Base-by-base conservation (phyloP, 2,113 vertebrate species). In the Cnemophilus loriae region DNA sequence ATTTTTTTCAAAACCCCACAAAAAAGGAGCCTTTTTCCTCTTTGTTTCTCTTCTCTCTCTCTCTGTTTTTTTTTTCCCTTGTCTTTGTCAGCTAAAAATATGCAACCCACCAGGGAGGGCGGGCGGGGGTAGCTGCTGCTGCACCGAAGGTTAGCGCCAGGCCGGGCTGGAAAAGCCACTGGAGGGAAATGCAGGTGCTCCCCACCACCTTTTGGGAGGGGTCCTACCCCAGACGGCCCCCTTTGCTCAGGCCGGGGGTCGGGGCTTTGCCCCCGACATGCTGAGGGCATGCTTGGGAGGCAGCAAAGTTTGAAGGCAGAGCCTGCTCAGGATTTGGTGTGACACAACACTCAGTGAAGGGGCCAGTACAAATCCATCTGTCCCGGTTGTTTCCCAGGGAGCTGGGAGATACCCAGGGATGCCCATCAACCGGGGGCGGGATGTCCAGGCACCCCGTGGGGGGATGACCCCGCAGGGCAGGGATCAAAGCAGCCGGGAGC, bases 1-100 rank as follows among this genome's bases (percentile, higher is more conserved):
- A 97, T 95, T 92, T 96, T 92, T 95, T 94, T 95, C 73, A 81
- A 94, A 96, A 94, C 60, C 70, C 83, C 63, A 84, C 89, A 79
- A 64, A 96, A 97, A 95, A 83, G 63, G 41, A 90, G 53, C 35
- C 69, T 95, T 94, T 87, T 92, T 11, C 61, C 9, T 81, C 83
- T 91, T 75, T 91, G 69, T 91, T 87, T 87, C 61, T 81, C 23
- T 14, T 73, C n/a, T 79, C 57, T 42, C 33, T 52, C 11, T 53
- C 9, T 50, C 10, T 26, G 15, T 30, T 24, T 37, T 39, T 46
- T n/a, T 23, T 4, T 1, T 7, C 53, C 49, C 33, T 75, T 53
- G 47, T 73, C 76, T 95, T 96, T 96, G 88, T 91, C 90, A 90
- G 82, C 90, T 90, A 94, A 96, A 95, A 89, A 96, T 92, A 88